Evolutionary conservation across 2,888 invertebrate genomes (phyloP), one percentile per base, ranked within the genome.

Genomic region (Rotaria magnacalcarata): DNA sequence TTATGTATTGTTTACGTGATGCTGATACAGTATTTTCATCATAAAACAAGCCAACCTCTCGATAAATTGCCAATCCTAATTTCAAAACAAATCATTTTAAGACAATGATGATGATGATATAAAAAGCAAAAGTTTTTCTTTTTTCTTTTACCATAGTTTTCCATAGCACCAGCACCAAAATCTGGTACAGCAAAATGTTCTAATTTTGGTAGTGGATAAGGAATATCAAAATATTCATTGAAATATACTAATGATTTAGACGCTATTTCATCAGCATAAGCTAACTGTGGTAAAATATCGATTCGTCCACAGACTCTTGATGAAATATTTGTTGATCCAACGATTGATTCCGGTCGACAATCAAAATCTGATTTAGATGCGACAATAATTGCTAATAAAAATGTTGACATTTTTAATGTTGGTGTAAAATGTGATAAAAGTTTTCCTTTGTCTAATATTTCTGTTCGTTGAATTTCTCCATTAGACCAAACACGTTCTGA

Each of bases 41-140:
- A 8, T 96, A 95, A 56, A 97, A 92, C 0, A 97, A 93, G 88
- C 95, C 95, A 8, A 95, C 95, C 91, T 98, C 97, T 87, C 97
- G 93, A 90, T 95, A 96, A n/a, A 96, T 96, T 52, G 96, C 95
- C 47, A 96, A 92, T 11, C 97, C 97, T 97, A 97, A 97, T 91
- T 97, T 52, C 54, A 60, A 86, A 84, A 27, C 43, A 34, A 34
- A 34, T 27, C 24, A 10, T 7, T 84, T 10, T 47, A 47, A 47
- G 47, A 47, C 47, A 47, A 47, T 47, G 7, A 10, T 47, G 47
- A 47, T 1, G 34, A 47, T 11, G 7, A 10, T 10, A 11, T 10
- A 47, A 4, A 47, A 47, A 27, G 10, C 21, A 47, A 43, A 50
- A 84, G 34, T 34, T 34, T 34, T 34, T 34, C 34, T 34, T 34